phyloP scores from a whole-genome alignment of 2,888 invertebrate species.

The Andrena bucephala region DNA sequence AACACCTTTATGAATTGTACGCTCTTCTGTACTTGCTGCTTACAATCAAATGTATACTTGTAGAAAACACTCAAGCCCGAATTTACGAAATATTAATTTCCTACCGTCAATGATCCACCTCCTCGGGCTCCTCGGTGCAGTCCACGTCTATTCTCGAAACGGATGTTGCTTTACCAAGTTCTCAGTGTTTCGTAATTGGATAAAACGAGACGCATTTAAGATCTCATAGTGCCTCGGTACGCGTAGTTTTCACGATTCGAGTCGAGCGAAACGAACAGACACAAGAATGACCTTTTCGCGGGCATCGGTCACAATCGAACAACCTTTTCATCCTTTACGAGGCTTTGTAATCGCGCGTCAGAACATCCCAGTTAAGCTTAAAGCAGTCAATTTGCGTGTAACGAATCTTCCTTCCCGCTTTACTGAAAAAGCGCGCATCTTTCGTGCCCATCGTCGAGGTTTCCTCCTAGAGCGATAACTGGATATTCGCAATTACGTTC shows the following conservation, averaged over 20 bases:
- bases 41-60: background rate
- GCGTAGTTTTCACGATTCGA: conserved; percentile 33
- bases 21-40: background rate
- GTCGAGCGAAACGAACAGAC: conserved; percentile 30
- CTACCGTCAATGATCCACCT: background rate
- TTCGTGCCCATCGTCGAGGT: background rate
- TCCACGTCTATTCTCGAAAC: background rate
- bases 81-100: conserved; percentile 4
- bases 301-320: conserved; percentile 15
- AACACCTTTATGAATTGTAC: background rate
- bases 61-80: background rate
- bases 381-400: background rate
- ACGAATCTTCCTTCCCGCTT: too few relatives aligned
- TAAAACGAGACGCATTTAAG: conserved; percentile 20
- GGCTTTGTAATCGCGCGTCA: background rate
- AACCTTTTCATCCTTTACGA: conserved; percentile 30
- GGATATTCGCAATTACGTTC: conserved; percentile 25
- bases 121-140: background rate
- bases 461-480: conserved; percentile 17
- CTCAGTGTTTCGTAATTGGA: background rate
- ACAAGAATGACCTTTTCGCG: conserved; percentile 43
- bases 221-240: conserved; percentile 28
- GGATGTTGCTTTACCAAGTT: too few relatives aligned
- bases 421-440: background rate
- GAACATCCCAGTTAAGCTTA: background rate